Evolutionary conservation across 1,140 invertebrate species (phyloP).

Genomic region (Zaprionus ornatus): DNA sequence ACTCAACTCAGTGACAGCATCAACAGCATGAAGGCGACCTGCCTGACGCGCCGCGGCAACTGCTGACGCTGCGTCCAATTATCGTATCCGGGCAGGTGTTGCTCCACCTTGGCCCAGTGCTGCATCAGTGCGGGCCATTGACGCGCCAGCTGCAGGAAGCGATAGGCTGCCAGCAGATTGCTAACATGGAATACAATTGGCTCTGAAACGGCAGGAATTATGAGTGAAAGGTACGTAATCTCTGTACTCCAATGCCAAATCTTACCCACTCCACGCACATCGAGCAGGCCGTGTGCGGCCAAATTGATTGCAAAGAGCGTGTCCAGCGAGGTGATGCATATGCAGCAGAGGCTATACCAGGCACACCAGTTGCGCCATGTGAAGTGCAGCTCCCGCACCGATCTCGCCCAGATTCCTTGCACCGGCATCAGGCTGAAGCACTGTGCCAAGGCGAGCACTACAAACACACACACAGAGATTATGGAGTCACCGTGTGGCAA

Average conservation of each 20-base stretch:
- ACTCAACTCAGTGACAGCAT: slow-evolving; percentile 63
- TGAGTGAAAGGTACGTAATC: neutral
- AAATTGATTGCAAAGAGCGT: slow-evolving; percentile 53
- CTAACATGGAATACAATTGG: slow-evolving; percentile 67
- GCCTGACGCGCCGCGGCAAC: slow-evolving; percentile 46
- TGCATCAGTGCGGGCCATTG: slow-evolving; percentile 73
- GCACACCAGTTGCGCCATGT: slow-evolving; percentile 61
- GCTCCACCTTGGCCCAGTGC: slow-evolving; percentile 65
- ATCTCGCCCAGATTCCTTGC: slow-evolving; percentile 45
- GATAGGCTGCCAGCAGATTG: slow-evolving; percentile 50
- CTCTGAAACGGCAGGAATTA: slow-evolving; percentile 36
- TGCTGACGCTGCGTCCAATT: slow-evolving; percentile 37
- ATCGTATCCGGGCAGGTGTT: slow-evolving; percentile 46
- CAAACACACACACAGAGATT: neutral
- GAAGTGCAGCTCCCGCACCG: slow-evolving; percentile 52
- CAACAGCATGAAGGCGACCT: slow-evolving; percentile 54
- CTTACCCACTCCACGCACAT: slow-evolving; percentile 73
- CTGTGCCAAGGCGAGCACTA: slow-evolving; percentile 75
- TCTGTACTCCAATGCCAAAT: neutral
- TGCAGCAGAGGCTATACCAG: slow-evolving; percentile 53
- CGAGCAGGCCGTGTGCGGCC: slow-evolving; percentile 44
- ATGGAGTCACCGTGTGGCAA: neutral
- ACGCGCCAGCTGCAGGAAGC: slow-evolving; percentile 59
- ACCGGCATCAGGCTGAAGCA: slow-evolving; percentile 82
- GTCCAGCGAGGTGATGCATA: slow-evolving; percentile 45